A percentile compares a stretch with the other conserved stretches of the same genome.
phyloP scores from a whole-genome alignment of 2,113 vertebrate species.

The Eptesicus fuscus region DNA sequence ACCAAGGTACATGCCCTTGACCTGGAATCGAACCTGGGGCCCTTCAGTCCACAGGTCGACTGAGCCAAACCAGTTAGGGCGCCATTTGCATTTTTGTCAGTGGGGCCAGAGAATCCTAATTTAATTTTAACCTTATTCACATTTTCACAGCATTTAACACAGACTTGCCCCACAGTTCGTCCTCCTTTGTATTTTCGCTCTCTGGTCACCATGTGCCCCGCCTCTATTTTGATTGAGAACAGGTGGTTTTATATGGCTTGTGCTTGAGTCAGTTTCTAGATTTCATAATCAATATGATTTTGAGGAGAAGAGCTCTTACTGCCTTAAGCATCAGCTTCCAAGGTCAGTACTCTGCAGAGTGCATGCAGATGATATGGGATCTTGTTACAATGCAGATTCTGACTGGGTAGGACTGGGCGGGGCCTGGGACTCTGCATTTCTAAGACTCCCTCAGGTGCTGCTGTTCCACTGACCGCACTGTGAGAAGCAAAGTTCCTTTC shows the following conservation, averaged over 20 bases:
- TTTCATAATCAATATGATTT: slow-evolving; percentile 8
- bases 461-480: background rate
- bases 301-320: background rate
- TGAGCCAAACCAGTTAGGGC: too few species aligned
- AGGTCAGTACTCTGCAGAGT: background rate
- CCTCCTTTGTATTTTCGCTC: background rate
- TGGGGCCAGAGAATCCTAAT: background rate
- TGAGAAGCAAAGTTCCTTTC: background rate
- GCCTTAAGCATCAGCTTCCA: background rate
- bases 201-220: background rate
- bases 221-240: background rate
- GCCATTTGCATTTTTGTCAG: background rate
- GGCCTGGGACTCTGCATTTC: background rate
- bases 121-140: background rate
- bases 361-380: background rate
- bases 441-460: too few species aligned
- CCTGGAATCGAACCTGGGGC: too few species aligned
- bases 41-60: too few species aligned
- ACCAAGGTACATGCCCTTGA: too few species aligned
- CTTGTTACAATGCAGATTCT: background rate
- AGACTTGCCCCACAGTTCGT: background rate
- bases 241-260: background rate
- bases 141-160: background rate
- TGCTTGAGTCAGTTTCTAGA: background rate
- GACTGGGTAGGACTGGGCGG: background rate